phyloP scores from a whole-genome alignment of 2,888 invertebrate genomes.

The Julus scandinavius region DNA sequence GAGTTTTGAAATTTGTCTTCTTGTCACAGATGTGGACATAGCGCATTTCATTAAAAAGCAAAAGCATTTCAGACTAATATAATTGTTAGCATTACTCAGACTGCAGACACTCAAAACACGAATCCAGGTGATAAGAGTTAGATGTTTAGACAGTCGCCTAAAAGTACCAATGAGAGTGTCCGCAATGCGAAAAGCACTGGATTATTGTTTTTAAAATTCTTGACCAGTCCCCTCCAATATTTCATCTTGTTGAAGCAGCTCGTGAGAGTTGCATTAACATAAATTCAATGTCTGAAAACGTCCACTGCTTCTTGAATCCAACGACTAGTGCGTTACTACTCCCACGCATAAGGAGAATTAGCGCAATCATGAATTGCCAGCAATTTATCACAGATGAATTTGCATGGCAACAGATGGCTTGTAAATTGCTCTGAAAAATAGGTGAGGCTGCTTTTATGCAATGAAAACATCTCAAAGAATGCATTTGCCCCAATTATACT shows the following conservation, averaged over 20 bases:
- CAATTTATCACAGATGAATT: background rate
- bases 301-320: background rate
- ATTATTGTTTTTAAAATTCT: background rate
- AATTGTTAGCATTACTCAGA: background rate
- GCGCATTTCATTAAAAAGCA: background rate
- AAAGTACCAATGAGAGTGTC: background rate
- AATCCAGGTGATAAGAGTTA: background rate
- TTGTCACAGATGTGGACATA: background rate
- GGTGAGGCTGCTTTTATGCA: background rate
- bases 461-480: background rate
- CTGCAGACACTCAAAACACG: background rate
- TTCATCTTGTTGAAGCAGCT: background rate
- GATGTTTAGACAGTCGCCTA: background rate
- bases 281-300: constrained; percentile 21
- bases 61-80: background rate
- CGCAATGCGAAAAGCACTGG: background rate
- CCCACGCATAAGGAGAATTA: background rate
- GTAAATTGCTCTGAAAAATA: background rate
- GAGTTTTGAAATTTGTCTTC: no score
- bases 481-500: background rate
- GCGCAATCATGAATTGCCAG: constrained; percentile 5
- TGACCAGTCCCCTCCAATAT: background rate
- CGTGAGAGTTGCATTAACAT: background rate
- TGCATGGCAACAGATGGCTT: background rate
- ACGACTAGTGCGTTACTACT: background rate